phyloP scores from a whole-genome alignment of 2,113 vertebrate genomes.

The Baryphthengus martii region DNA sequence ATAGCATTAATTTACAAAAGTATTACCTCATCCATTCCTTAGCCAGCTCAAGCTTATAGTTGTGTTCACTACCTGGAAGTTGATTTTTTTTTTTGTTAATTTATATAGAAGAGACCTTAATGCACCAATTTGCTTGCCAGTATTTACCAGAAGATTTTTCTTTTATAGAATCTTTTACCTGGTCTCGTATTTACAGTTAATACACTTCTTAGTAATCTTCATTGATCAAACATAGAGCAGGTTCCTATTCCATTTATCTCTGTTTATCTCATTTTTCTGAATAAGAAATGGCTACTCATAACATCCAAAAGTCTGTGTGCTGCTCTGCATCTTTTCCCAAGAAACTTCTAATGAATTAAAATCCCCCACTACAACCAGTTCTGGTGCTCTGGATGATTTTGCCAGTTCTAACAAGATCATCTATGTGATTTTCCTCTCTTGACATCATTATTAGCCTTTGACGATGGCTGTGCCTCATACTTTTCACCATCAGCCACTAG shows the following conservation, averaged over 20 bases:
- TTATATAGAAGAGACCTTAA: not conserved
- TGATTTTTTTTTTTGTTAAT: not conserved
- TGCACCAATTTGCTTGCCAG: not conserved
- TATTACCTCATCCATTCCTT: not conserved
- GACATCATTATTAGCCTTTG: not conserved
- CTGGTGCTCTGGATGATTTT: not conserved
- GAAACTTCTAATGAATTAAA: not conserved
- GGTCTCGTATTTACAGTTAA: not conserved
- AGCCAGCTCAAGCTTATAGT: not conserved
- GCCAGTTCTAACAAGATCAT: not conserved
- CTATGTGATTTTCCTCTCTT: not conserved
- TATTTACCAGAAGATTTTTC: not conserved
- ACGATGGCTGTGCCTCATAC: not conserved
- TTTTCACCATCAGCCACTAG: not conserved
- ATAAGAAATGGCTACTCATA: not conserved
- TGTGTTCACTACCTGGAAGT: not conserved
- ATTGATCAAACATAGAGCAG: not conserved
- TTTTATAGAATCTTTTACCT: not conserved
- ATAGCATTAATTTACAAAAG: not conserved
- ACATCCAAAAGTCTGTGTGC: not conserved
- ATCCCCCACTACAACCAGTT: not conserved
- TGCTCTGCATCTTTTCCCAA: not conserved
- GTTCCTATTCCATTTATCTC: not conserved
- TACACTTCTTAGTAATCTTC: not conserved
- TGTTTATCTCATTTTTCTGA: too few relatives aligned